These are phyloP conservation scores for Oceanodroma tethys DNA, from an alignment of 2,113 vertebrate species.

Conservation along the genomic window DNA sequence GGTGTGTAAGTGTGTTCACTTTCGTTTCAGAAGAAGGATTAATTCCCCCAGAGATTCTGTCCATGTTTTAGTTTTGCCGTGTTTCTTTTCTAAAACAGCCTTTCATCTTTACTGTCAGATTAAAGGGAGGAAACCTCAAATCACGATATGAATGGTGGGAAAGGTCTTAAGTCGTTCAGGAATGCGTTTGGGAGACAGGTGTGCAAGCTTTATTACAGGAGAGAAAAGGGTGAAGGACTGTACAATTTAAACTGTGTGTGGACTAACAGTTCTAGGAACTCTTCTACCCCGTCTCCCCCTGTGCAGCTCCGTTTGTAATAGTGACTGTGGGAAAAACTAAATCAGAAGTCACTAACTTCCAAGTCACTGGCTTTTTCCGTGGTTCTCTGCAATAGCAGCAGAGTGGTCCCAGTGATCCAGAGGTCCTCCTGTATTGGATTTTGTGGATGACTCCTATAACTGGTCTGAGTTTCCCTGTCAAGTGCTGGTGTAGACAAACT, in stretches of 20 bases:
- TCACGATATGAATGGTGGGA: background rate
- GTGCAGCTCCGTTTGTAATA: background rate
- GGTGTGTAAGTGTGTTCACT: background rate
- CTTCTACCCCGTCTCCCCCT: background rate
- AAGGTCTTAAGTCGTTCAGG: background rate
- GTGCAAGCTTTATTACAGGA: background rate
- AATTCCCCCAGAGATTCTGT: background rate
- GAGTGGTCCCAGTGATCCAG: background rate
- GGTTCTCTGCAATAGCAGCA: background rate
- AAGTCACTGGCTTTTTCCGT: background rate
- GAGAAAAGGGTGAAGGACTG: background rate
- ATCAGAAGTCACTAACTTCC: background rate
- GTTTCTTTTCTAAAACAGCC: background rate
- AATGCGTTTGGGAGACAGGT: background rate
- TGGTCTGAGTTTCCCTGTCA: background rate
- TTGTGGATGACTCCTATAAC: background rate
- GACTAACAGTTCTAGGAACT: background rate
- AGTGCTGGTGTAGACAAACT: background rate
- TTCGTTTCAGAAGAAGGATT: background rate
- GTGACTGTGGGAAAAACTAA: background rate
- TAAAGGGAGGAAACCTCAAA: background rate
- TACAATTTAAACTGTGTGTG: background rate
- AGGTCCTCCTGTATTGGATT: background rate
- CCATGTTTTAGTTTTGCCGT: background rate
- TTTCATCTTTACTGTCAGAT: conserved; percentile 6